A percentile compares a stretch with the other conserved stretches of the same genome.
phyloP scores from a whole-genome alignment of 2,888 invertebrate genomes.

The Melinaea menophilus region DNA sequence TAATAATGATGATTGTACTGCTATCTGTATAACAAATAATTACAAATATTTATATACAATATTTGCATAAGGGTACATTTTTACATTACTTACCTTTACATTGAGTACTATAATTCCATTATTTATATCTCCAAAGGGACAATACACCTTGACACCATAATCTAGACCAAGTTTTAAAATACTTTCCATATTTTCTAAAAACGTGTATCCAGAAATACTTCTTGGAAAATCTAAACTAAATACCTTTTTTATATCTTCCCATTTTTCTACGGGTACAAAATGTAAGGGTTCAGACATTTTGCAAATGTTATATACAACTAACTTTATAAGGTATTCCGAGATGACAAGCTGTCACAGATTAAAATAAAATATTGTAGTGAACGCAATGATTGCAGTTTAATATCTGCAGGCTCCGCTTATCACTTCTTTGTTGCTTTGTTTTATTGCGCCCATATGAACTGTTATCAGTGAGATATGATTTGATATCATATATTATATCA shows the following conservation, averaged over 20 bases:
- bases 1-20: too few species aligned
- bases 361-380: background rate
- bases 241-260: constrained; percentile 41
- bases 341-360: background rate
- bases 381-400: constrained; percentile 25
- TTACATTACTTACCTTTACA: constrained; percentile 42
- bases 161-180: constrained; percentile 45
- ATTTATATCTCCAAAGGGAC: constrained; percentile 55
- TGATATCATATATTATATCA: too few species aligned
- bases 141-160: constrained; percentile 55
- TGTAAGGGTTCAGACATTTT: constrained; percentile 35
- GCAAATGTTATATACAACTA: too few species aligned
- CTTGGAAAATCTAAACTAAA: constrained; percentile 48
- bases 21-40: too few species aligned
- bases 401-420: constrained; percentile 14
- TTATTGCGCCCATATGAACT: too few species aligned
- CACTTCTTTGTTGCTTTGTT: too few species aligned
- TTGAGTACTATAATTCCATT: constrained; percentile 58
- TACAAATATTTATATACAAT: too few species aligned
- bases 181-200: constrained; percentile 52
- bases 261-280: constrained; percentile 39
- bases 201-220: constrained; percentile 50
- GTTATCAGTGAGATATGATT: too few species aligned
- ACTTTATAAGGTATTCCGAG: too few species aligned
- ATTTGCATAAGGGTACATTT: too few species aligned